phyloP scores from a whole-genome alignment of 1,140 invertebrate genomes.

The Chionoecetes opilio region DNA sequence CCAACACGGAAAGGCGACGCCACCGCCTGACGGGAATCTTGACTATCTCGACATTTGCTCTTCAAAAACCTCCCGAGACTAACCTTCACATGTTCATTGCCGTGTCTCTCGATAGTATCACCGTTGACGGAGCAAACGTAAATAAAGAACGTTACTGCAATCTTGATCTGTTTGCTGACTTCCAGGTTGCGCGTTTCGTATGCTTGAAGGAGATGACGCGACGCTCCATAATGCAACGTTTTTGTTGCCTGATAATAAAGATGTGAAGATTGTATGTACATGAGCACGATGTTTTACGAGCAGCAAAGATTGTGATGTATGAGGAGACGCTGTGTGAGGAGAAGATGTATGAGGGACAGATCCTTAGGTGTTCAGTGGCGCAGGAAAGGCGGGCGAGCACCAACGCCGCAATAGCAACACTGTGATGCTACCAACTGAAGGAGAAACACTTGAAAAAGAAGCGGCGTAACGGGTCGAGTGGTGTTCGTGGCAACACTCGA shows the following conservation, averaged over 20 bases:
- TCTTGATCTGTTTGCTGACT: neutral
- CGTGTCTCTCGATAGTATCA: slow-evolving; percentile 42
- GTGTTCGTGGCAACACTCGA: slow-evolving; percentile 32
- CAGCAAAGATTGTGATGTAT: slow-evolving; percentile 40
- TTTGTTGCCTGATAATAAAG: neutral
- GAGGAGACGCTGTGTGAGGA: slow-evolving; percentile 40
- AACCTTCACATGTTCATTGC: neutral
- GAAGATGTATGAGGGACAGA: neutral
- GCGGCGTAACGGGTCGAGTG: slow-evolving; percentile 25
- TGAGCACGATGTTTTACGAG: neutral
- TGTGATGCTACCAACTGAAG: neutral
- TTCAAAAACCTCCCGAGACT: slow-evolving; percentile 6
- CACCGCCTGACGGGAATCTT: slow-evolving; percentile 47
- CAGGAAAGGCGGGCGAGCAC: slow-evolving; percentile 4
- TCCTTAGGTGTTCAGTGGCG: neutral
- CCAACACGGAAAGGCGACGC: slow-evolving; percentile 31
- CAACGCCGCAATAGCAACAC: neutral
- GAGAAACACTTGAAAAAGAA: slow-evolving; percentile 31
- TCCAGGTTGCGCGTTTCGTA: slow-evolving; percentile 20
- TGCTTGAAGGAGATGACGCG: neutral
- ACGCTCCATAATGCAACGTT: slow-evolving; percentile 23
- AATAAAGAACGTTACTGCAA: neutral
- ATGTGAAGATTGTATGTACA: slow-evolving; percentile 44
- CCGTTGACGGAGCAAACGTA: neutral
- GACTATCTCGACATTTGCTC: slow-evolving; percentile 54